These are phyloP conservation scores for Dreissena polymorpha DNA, from an alignment of 1,140 invertebrate species.

Conservation along the genomic window DNA sequence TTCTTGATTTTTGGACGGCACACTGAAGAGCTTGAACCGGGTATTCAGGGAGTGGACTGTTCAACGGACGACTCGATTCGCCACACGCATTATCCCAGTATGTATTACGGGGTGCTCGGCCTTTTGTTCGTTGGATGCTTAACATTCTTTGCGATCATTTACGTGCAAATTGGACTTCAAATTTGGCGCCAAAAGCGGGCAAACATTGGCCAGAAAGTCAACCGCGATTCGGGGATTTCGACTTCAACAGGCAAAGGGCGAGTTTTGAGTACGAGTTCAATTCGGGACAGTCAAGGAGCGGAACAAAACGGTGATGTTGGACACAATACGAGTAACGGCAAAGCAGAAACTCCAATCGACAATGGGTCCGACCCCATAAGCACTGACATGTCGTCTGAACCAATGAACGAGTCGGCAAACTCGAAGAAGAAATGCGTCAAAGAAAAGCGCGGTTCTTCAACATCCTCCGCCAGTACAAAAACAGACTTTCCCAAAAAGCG, in stretches of 20 bases:
- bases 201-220: slow-evolving; percentile 53
- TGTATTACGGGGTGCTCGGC: slow-evolving; percentile 74
- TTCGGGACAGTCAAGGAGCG: slow-evolving; percentile 52
- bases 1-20: slow-evolving; percentile 71
- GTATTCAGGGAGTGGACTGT: slow-evolving; percentile 69
- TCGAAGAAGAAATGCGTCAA: slow-evolving; percentile 43
- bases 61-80: slow-evolving; percentile 73
- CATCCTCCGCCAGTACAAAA: slow-evolving; percentile 36
- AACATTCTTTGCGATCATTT: slow-evolving; percentile 71
- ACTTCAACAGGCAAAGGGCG: slow-evolving; percentile 36
- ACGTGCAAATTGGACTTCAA: slow-evolving; percentile 69
- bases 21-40: slow-evolving; percentile 59
- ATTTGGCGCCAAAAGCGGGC: slow-evolving; percentile 68
- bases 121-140: slow-evolving; percentile 70
- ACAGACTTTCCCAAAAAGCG: slow-evolving; percentile 45
- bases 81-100: slow-evolving; percentile 68
- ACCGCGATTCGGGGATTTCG: slow-evolving; percentile 46
- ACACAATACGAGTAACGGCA: not conserved
- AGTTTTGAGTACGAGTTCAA: slow-evolving; percentile 55
- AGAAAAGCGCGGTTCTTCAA: slow-evolving; percentile 53
- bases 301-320: slow-evolving; percentile 7
- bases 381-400: slow-evolving; percentile 70
- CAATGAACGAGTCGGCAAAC: slow-evolving; percentile 46
- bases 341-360: not conserved
- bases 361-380: slow-evolving; percentile 63